These are phyloP conservation scores for Agrochola lota DNA, from an alignment of 2,888 invertebrate species.

Conservation along the genomic window DNA sequence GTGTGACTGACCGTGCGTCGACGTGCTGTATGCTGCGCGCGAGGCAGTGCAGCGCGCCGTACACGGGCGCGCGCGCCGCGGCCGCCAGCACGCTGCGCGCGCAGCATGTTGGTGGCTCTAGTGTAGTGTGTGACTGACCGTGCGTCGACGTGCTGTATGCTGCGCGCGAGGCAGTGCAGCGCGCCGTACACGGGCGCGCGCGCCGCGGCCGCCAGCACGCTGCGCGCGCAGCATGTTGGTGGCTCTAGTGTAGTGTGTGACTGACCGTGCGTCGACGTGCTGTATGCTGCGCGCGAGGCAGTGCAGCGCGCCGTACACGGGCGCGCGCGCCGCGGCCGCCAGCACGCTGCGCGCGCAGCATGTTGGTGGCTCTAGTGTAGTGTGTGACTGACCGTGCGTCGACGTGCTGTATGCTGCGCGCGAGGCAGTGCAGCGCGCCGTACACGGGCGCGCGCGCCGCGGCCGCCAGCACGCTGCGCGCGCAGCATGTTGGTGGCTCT, in stretches of 20 bases:
- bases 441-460: conserved; percentile 92
- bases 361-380: too few relatives aligned
- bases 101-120: conserved; percentile 26
- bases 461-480: conserved; percentile 90
- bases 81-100: conserved; percentile 70
- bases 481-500: conserved; percentile 27
- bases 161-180: conserved; percentile 92
- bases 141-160: conserved; percentile 82
- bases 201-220: too few relatives aligned
- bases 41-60: conserved; percentile 93
- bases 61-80: conserved; percentile 86
- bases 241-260: neutral
- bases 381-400: conserved; percentile 33
- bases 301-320: conserved; percentile 93
- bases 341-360: conserved; percentile 46
- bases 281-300: conserved; percentile 92
- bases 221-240: conserved; percentile 36
- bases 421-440: conserved; percentile 93
- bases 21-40: conserved; percentile 89
- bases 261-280: conserved; percentile 41
- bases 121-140: conserved; percentile 2
- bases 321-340: conserved; percentile 53
- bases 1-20: conserved; percentile 32
- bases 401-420: conserved; percentile 88
- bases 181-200: conserved; percentile 92